Evolutionary conservation across 2,113 vertebrate genomes (phyloP), one percentile per base, ranked within the genome.

Genomic region (Oceanites oceanicus): DNA sequence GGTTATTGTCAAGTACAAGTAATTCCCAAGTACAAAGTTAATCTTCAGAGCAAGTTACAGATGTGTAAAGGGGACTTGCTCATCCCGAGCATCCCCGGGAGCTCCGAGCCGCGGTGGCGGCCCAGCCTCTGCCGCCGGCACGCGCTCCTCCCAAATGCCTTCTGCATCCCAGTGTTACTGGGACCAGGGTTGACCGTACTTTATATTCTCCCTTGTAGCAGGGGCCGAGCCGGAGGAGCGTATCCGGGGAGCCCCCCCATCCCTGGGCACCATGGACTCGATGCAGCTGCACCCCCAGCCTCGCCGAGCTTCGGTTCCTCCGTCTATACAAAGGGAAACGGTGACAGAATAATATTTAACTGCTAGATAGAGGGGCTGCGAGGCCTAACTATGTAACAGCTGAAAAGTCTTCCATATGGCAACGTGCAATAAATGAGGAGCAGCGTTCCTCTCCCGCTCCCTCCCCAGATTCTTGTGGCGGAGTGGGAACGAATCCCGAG

Each of bases 101-200:
- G 44, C 42, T 49, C 12, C 0, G 62, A 14, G 70, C 82, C 11
- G 8, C 12, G 7, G 50, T 2, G 34, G 49, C 82, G 40, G 27
- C 82, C 49, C 40, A 3, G n/a, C 22, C 59, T 22, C 27, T 12
- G 22, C 42, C 5, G 5, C 52, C 13, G 36, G 36, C 45, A 18
- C 27, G 1, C 16, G 0, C 36, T 32, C 34, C 38, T 70, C 63
- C 72, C n/a, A 7, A 13, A 15, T 4, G 11, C 42, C 36, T 26
- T 1, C 15, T 12, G 40, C 47, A 2, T 30, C 6, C 3, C 44
- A 5, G 0, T 1, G 16, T 22, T 38, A 32, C 45, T 9, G 2
- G 8, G 7, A 1, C 55, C 27, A 7, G 6, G 32, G 38, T 7
- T 7, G 11, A 38, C 47, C 22, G 0, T 13, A 22, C 3, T 58